phyloP scores from a whole-genome alignment of 2,888 invertebrate species.

The Agriopis leucophaearia region DNA sequence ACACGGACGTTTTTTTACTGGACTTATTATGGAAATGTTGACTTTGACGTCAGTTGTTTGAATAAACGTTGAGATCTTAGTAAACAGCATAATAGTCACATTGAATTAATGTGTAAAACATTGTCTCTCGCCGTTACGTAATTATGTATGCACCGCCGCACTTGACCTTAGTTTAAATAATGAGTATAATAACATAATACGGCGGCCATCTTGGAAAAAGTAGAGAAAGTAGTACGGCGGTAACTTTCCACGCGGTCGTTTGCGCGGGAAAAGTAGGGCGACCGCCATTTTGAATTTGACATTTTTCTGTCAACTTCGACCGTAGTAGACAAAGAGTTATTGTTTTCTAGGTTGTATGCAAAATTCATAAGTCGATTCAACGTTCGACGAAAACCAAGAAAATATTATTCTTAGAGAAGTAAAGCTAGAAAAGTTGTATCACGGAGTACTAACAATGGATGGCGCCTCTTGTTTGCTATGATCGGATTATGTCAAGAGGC shows the following conservation, averaged over 20 bases:
- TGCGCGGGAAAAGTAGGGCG: slow-evolving; percentile 84
- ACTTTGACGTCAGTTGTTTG: slow-evolving; percentile 43
- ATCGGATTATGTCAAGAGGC: slow-evolving; percentile 67
- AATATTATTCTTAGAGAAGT: slow-evolving; percentile 40
- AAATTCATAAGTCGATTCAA: not conserved
- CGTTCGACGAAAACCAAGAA: not conserved
- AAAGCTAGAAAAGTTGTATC: slow-evolving; percentile 37
- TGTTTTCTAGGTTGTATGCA: not conserved
- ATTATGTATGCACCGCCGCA: slow-evolving; percentile 51
- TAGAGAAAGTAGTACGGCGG: slow-evolving; percentile 85
- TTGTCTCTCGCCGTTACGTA: slow-evolving; percentile 35
- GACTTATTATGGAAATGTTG: slow-evolving; percentile 42
- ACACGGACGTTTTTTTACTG: slow-evolving; percentile 31
- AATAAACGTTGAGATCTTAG: slow-evolving; percentile 20
- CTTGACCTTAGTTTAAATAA: slow-evolving; percentile 76
- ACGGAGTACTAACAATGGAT: slow-evolving; percentile 47
- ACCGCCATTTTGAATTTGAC: slow-evolving; percentile 79
- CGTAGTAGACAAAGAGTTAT: not conserved
- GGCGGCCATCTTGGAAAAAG: slow-evolving; percentile 84
- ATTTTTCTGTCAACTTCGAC: slow-evolving; percentile 61
- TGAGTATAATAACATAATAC: slow-evolving; percentile 55
- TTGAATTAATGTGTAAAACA: slow-evolving; percentile 33
- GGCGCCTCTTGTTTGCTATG: slow-evolving; percentile 71
- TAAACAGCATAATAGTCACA: slow-evolving; percentile 34
- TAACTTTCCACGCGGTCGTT: slow-evolving; percentile 84